These are phyloP conservation scores for Calypte anna DNA, from an alignment of 2,113 vertebrate genomes.

Conservation along the genomic window DNA sequence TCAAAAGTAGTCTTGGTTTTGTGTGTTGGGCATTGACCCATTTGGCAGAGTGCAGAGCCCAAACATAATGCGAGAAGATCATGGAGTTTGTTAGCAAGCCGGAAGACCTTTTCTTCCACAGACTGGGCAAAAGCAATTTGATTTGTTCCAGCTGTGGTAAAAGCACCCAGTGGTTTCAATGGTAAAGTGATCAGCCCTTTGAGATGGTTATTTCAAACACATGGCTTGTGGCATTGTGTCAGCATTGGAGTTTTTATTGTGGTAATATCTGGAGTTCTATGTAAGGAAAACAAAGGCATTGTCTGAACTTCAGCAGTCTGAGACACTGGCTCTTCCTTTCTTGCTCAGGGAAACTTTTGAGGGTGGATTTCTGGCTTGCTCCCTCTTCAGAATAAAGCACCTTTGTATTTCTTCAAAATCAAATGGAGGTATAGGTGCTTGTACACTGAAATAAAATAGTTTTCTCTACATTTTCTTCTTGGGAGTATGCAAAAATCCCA, in stretches of 20 bases:
- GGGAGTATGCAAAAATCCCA: slow-evolving; percentile 63
- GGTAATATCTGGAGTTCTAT: neutral
- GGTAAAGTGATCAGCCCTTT: neutral
- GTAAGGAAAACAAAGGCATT: neutral
- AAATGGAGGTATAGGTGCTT: slow-evolving; percentile 32
- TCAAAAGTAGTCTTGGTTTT: neutral
- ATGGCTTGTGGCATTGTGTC: neutral
- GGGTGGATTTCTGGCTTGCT: neutral
- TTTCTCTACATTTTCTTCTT: slow-evolving; percentile 43
- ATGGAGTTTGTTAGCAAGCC: neutral
- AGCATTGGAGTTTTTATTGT: neutral
- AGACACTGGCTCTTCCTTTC: neutral
- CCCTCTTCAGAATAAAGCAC: slow-evolving; percentile 1
- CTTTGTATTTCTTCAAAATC: slow-evolving; percentile 40
- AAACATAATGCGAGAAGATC: neutral
- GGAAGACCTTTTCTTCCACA: neutral
- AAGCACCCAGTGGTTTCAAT: neutral
- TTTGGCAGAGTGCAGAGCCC: neutral
- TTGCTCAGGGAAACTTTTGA: neutral
- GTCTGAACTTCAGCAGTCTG: neutral
- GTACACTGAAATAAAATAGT: slow-evolving; percentile 56
- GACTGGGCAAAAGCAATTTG: neutral
- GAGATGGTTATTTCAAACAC: neutral
- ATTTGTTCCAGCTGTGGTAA: neutral
- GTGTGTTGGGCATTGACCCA: neutral